These are phyloP conservation scores for Isurus oxyrinchus DNA, from an alignment of 2,113 vertebrate genomes.

Conservation along the genomic window DNA sequence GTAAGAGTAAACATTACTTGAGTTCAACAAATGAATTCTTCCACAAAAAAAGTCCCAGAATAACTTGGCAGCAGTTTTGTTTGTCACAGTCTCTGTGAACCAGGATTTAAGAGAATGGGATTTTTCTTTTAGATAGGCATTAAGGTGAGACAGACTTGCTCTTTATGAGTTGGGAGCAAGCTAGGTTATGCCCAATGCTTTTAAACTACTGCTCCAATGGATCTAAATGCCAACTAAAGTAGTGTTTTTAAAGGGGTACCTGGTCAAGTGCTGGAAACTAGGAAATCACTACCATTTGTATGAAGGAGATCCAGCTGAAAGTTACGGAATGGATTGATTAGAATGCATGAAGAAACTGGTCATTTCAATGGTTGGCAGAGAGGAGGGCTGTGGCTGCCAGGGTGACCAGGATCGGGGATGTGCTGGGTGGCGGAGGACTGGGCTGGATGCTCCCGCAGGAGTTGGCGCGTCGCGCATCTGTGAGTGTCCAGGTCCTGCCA, in stretches of 20 bases:
- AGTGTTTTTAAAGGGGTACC: background rate
- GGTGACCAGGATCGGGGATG: too few species aligned
- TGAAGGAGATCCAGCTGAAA: background rate
- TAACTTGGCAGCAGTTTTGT: background rate
- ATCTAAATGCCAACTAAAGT: background rate
- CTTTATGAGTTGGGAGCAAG: background rate
- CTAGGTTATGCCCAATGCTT: background rate
- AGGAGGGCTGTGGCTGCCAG: too few species aligned
- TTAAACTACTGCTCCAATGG: background rate
- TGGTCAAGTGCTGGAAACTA: background rate
- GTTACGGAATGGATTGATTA: background rate
- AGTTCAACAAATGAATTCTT: background rate
- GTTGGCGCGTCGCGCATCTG: too few species aligned
- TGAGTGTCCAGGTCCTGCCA: too few species aligned
- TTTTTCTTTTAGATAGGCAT: background rate
- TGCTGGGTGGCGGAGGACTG: too few species aligned
- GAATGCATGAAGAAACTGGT: background rate
- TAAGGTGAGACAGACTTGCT: background rate
- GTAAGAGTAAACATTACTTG: background rate
- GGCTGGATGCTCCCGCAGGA: too few species aligned
- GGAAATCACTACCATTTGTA: background rate
- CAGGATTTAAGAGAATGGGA: background rate
- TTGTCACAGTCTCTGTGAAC: background rate
- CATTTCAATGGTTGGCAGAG: too few species aligned
- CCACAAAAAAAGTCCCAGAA: background rate